phyloP scores from a whole-genome alignment of 2,113 vertebrate genomes.

The Micronycteris hirsuta region DNA sequence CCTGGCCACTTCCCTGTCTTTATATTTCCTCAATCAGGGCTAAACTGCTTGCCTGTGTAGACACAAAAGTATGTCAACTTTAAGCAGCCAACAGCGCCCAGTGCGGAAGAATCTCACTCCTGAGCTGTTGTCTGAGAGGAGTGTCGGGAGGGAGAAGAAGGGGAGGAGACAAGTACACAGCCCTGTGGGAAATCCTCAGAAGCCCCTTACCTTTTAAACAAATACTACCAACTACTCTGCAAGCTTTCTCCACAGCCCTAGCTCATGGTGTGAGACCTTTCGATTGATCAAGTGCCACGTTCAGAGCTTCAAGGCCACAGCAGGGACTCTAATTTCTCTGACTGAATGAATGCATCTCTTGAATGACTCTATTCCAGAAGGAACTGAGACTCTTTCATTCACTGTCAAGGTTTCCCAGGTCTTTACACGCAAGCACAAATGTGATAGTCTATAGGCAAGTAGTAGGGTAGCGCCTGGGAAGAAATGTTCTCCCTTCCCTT shows the following conservation, averaged over 20 bases:
- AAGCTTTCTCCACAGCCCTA: not conserved
- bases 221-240: not conserved
- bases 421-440: not conserved
- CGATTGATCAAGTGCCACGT: not conserved
- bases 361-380: conserved; percentile 7
- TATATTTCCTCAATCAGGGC: not conserved
- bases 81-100: not conserved
- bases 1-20: not conserved
- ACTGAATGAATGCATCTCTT: not conserved
- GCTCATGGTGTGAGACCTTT: not conserved
- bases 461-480: not conserved
- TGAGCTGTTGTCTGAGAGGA: not conserved
- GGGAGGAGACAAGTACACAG: not conserved
- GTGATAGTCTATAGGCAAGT: not conserved
- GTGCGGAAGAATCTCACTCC: not conserved
- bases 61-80: not conserved
- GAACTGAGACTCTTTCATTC: not conserved
- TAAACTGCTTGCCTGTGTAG: not conserved
- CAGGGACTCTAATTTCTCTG: not conserved
- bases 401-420: not conserved
- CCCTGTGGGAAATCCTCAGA: not conserved
- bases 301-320: not conserved
- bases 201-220: not conserved
- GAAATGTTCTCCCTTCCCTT: not conserved
- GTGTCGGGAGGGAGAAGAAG: not conserved